Percentiles rank a stretch among this genome's conserved stretches.
Evolutionary conservation across 2,113 vertebrate species (phyloP).

Genomic region (Fulica atra): DNA sequence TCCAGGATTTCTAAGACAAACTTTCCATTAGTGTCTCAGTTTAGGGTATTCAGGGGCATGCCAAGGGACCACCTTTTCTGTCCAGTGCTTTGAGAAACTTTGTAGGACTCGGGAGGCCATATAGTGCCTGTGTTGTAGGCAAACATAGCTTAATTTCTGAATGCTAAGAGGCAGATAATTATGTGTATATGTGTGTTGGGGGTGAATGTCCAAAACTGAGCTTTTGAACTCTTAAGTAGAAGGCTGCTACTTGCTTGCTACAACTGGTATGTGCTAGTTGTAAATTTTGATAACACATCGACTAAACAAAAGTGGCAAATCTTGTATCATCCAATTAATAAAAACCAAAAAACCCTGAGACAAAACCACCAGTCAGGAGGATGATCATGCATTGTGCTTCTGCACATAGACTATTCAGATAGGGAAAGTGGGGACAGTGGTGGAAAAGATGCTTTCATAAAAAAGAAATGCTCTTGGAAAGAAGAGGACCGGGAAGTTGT

Average conservation of each 20-base stretch:
- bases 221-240: not conserved
- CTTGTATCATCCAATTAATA: not conserved
- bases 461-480: not conserved
- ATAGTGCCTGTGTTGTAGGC: not conserved
- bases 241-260: not conserved
- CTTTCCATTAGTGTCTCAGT: not conserved
- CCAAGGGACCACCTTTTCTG: not conserved
- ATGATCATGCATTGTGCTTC: not conserved
- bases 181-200: not conserved
- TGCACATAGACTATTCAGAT: not conserved
- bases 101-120: not conserved
- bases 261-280: not conserved
- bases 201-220: not conserved
- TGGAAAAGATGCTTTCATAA: not conserved
- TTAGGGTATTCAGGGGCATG: not conserved
- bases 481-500: not conserved
- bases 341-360: not conserved
- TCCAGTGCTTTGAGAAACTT: not conserved
- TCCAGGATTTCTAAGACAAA: not conserved
- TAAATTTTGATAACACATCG: not conserved
- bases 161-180: not conserved
- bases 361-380: not conserved
- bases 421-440: not conserved
- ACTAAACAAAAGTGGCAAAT: not conserved
- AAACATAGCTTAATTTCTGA: not conserved